phyloP scores from a whole-genome alignment of 2,113 vertebrate genomes.

The Cichladusa arquata region DNA sequence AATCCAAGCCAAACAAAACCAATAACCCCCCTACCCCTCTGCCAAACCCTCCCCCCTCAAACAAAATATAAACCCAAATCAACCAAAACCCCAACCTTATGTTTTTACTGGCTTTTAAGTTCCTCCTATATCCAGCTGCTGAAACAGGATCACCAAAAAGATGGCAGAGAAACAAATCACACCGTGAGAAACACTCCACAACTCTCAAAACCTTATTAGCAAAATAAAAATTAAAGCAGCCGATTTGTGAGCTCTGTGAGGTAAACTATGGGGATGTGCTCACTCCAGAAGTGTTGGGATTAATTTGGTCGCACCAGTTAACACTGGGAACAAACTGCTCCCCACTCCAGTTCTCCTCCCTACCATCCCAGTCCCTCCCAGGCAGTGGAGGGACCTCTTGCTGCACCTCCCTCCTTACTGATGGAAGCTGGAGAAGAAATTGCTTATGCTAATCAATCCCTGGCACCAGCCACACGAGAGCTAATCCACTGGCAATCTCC shows the following conservation, averaged over 20 bases:
- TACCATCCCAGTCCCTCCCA: not conserved
- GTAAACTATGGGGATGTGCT: not conserved
- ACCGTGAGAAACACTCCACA: not conserved
- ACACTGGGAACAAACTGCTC: not conserved
- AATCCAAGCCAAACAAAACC: not conserved
- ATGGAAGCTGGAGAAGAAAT: conserved; percentile 5
- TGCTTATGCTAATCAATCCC: conserved; percentile 61
- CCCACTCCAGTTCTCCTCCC: not conserved
- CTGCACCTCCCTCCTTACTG: not conserved
- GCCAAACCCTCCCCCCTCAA: too few species aligned
- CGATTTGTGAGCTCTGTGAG: not conserved
- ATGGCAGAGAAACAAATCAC: not conserved
- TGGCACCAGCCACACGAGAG: conserved; percentile 8
- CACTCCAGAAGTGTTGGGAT: not conserved
- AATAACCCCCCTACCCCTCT: not conserved
- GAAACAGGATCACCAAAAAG: not conserved
- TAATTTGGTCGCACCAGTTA: not conserved
- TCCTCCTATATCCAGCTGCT: not conserved
- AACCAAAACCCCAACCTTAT: not conserved
- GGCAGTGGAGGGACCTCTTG: not conserved
- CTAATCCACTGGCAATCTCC: conserved; percentile 60
- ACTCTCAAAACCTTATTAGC: not conserved
- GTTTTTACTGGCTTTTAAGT: not conserved
- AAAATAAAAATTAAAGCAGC: not conserved
- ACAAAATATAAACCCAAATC: not conserved